Base-by-base conservation (phyloP, 53 echinoderm and acorn worm genomes). In the Temnopleurus reevesii region DNA sequence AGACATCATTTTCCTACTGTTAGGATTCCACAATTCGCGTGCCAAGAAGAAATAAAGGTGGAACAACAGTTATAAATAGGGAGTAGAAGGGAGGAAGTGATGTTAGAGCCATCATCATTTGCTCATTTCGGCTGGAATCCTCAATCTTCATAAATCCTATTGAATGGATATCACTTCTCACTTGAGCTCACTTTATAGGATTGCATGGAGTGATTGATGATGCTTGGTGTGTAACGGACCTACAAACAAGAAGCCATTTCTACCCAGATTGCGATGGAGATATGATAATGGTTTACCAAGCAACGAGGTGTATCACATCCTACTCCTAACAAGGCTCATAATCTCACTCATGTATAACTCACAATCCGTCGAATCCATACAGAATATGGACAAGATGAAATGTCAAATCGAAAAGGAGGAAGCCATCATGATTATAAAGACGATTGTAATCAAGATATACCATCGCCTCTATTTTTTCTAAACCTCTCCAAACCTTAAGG, bases 131-230 rank as follows among this genome's bases (percentile, higher is more conserved):
- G 28, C 18, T 27, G 27, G 13, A 47, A 18, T 79, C 25, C 49
- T 27, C 29, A 49, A 15, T 49, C 79, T 79, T 49, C 46, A 47
- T 47, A 79, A 79, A 47, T 30, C 79, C 51, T 49, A 28, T 79
- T 79, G 7, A 21, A 79, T 46, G 51, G 49, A 79, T 27, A 79
- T 79, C 79, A 49, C 79, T 79, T 46, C 28, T n/a, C 79, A 79
- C 79, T 79, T 28, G 79, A 26, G 28, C 12, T 46, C 46, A 49
- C 46, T 79, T 79, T 79, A 79, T 79, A 30, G 79, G 79, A 79
- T 79, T 47, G 12, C n/a, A 8, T 6, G 41, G 79, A 25, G 13
- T 79, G 79, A 79, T 46, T 79, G 79, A 79, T 79, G 17, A 23
- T 47, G 49, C 19, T 38, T 8, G 2, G 21, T 41, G 41, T 41